A percentile compares a stretch with the other conserved stretches of the same genome.
These are phyloP conservation scores for Campylomormyrus numenius DNA, from an alignment of 2,113 vertebrate genomes.

Conservation along the genomic window DNA sequence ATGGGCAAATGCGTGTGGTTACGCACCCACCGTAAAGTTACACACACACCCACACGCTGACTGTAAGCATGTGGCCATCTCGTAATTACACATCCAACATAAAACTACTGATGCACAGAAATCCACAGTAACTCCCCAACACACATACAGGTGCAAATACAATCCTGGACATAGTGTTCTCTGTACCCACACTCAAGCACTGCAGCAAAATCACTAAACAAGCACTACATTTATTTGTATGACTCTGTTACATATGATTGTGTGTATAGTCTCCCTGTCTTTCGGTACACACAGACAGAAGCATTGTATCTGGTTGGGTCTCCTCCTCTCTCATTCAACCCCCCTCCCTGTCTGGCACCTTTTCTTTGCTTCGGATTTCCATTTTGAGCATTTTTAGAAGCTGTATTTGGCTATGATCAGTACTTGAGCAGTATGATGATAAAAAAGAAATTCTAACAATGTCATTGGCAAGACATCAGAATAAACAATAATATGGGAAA, in stretches of 20 bases:
- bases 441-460: neutral
- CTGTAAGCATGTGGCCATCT: neutral
- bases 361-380: constrained; percentile 44
- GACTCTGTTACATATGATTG: neutral
- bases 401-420: constrained; percentile 53
- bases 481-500: neutral
- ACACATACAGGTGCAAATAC: neutral
- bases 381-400: constrained; percentile 53
- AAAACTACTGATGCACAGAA: constrained; percentile 9
- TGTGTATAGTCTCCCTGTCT: neutral
- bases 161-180: neutral
- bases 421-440: neutral
- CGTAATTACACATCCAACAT: constrained; percentile 11
- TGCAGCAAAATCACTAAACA: neutral
- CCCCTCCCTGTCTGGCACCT: constrained; percentile 49
- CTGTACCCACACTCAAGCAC: neutral
- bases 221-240: neutral
- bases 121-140: neutral
- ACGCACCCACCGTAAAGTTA: neutral
- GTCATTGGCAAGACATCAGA: neutral
- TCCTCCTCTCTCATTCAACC: constrained; percentile 22
- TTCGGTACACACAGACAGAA: neutral
- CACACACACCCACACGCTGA: neutral
- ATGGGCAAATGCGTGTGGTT: neutral
- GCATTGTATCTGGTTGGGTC: constrained; percentile 32